Conservation (phyloP, 2,888 invertebrate species). For the Hypsopygia costalis region DNA sequence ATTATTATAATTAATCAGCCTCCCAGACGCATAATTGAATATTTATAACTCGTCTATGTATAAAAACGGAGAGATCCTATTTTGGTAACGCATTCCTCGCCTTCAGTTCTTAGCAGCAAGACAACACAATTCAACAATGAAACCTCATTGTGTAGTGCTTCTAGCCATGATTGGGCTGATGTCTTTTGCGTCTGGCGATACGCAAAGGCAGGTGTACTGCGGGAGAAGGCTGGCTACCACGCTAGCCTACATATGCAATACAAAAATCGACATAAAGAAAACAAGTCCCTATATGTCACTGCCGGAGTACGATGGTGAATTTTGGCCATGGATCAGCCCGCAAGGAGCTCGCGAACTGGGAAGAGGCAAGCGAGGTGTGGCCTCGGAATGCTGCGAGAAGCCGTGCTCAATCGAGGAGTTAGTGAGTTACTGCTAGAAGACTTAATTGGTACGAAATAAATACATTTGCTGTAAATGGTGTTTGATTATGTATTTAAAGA, state of each 20-base stretch:
- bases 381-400: conserved; percentile 28
- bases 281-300: conserved; percentile 6
- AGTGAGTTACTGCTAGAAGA: conserved; percentile 24
- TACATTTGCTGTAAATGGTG: not conserved
- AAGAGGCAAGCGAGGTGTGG: conserved; percentile 23
- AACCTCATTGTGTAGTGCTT: not conserved
- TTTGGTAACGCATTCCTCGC: conserved; percentile 7
- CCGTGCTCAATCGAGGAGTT: conserved; percentile 24
- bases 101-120: not conserved
- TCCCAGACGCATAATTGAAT: conserved; percentile 18
- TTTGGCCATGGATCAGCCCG: conserved; percentile 19
- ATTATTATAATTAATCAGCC: conserved; percentile 11
- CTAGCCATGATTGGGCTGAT: conserved; percentile 2
- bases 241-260: conserved; percentile 18
- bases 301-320: conserved; percentile 7
- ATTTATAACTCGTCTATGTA: conserved; percentile 23
- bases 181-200: conserved; percentile 8
- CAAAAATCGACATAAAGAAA: not conserved
- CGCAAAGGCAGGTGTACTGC: conserved; percentile 17
- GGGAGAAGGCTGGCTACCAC: conserved; percentile 20
- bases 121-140: not conserved
- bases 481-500: not conserved
- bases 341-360: conserved; percentile 13
- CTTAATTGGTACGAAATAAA: not conserved
- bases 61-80: conserved; percentile 16